Evolutionary conservation across 2,797 vertebrate species (phyloP).

Genomic region (Labeo calbasu): DNA sequence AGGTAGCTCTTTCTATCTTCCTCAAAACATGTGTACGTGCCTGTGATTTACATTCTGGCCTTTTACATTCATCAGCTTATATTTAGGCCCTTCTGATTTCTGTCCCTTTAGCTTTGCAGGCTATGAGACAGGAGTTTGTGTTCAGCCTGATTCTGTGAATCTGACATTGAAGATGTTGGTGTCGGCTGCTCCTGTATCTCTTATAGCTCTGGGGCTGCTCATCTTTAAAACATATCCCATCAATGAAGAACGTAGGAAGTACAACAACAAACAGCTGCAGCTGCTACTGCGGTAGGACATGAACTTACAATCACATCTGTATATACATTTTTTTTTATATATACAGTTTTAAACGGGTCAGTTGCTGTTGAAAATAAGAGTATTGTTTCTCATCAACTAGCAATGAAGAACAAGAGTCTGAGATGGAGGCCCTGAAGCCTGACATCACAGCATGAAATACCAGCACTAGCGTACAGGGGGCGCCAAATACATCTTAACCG

Average conservation of each 20-base stretch:
- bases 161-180: constrained; percentile 91
- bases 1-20: constrained; percentile 78
- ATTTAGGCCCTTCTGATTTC: neutral
- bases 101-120: constrained; percentile 86
- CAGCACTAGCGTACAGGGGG: neutral
- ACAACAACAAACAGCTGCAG: constrained; percentile 86
- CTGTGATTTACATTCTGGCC: neutral
- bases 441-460: neutral
- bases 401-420: constrained; percentile 14
- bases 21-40: neutral
- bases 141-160: constrained; percentile 82
- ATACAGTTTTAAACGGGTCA: too few species aligned
- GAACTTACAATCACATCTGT: neutral
- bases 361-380: neutral
- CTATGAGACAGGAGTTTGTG: constrained; percentile 83
- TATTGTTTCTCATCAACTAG: neutral
- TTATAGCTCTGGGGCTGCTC: constrained; percentile 87
- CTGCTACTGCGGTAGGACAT: constrained; percentile 65
- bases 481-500: neutral
- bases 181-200: constrained; percentile 82
- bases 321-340: too few species aligned
- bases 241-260: constrained; percentile 82
- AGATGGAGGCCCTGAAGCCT: constrained; percentile 38
- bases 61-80: neutral
- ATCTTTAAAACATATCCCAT: constrained; percentile 92